phyloP scores from a whole-genome alignment of 2,113 vertebrate genomes.

The Oostethus manadensis region DNA sequence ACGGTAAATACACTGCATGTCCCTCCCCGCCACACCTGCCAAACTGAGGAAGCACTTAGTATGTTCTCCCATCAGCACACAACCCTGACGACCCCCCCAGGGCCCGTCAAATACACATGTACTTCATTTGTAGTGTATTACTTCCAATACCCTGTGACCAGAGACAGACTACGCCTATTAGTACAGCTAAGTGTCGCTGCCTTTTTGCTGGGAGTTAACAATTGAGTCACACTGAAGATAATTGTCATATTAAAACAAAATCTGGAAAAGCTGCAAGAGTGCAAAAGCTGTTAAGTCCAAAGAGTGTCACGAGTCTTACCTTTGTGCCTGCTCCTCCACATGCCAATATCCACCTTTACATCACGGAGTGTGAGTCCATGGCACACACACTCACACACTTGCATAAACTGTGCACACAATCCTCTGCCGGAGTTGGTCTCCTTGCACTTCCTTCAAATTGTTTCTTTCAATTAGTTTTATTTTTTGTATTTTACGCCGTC shows the following conservation, averaged over 20 bases:
- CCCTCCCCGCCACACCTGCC: constrained; percentile 11
- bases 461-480: neutral
- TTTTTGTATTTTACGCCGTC: neutral
- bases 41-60: constrained; percentile 16
- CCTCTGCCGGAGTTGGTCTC: constrained; percentile 41
- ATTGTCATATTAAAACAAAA: constrained; percentile 1
- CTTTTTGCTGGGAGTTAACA: constrained; percentile 21
- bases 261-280: neutral
- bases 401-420: constrained; percentile 29
- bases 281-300: neutral
- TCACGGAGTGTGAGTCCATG: constrained; percentile 49
- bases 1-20: constrained; percentile 22
- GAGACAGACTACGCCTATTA: constrained; percentile 32
- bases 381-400: constrained; percentile 13
- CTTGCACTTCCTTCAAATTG: constrained; percentile 22
- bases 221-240: constrained; percentile 9
- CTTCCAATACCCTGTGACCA: constrained; percentile 9
- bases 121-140: constrained; percentile 1
- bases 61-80: constrained; percentile 23
- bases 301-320: constrained; percentile 48
- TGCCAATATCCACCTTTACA: constrained; percentile 58
- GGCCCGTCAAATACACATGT: constrained; percentile 5
- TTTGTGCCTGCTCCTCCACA: constrained; percentile 55
- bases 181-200: constrained; percentile 43
- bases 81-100: constrained; percentile 21